Percentiles rank a stretch among this genome's conserved stretches.
phyloP scores from a whole-genome alignment of 2,888 invertebrate genomes.

The Nomada fabriciana region DNA sequence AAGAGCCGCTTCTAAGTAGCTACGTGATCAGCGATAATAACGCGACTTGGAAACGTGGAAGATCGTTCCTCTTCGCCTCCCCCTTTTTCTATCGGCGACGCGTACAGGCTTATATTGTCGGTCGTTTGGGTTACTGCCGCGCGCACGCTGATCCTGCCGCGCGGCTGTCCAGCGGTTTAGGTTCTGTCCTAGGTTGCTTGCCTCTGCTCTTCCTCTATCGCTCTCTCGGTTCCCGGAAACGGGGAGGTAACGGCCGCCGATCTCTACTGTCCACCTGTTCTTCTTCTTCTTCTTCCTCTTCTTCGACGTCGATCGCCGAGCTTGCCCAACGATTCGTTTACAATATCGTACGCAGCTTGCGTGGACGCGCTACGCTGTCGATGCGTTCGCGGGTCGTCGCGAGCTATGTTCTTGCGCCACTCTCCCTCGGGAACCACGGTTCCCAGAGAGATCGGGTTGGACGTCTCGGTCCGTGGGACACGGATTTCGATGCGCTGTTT shows the following conservation, averaged over 20 bases:
- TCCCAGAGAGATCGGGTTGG: background rate
- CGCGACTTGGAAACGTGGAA: slow-evolving; percentile 78
- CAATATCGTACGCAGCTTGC: slow-evolving; percentile 50
- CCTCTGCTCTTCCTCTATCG: slow-evolving; percentile 19
- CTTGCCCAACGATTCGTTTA: slow-evolving; percentile 58
- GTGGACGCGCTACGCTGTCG: slow-evolving; percentile 2
- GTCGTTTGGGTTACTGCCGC: slow-evolving; percentile 64
- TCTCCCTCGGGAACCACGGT: slow-evolving; percentile 15
- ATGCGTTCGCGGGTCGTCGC: background rate
- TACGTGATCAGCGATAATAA: slow-evolving; percentile 84
- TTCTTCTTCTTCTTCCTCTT: slow-evolving; percentile 67
- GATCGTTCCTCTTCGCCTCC: slow-evolving; percentile 71
- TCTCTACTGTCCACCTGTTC: slow-evolving; percentile 67
- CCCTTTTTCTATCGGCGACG: slow-evolving; percentile 64
- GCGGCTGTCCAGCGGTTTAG: slow-evolving; percentile 50
- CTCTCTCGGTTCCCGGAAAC: slow-evolving; percentile 66
- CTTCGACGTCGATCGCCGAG: slow-evolving; percentile 44
- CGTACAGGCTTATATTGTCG: slow-evolving; percentile 60
- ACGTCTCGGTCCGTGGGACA: background rate
- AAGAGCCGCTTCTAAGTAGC: slow-evolving; percentile 82
- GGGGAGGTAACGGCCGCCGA: slow-evolving; percentile 68
- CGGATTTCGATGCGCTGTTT: background rate
- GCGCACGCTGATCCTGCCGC: slow-evolving; percentile 27
- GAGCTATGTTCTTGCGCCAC: slow-evolving; percentile 2
- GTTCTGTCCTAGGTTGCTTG: slow-evolving; percentile 50